A percentile compares a stretch with the other conserved stretches of the same genome.
These are phyloP conservation scores for Tetranychus piercei DNA, from an alignment of 2,888 invertebrate species.

Conservation along the genomic window DNA sequence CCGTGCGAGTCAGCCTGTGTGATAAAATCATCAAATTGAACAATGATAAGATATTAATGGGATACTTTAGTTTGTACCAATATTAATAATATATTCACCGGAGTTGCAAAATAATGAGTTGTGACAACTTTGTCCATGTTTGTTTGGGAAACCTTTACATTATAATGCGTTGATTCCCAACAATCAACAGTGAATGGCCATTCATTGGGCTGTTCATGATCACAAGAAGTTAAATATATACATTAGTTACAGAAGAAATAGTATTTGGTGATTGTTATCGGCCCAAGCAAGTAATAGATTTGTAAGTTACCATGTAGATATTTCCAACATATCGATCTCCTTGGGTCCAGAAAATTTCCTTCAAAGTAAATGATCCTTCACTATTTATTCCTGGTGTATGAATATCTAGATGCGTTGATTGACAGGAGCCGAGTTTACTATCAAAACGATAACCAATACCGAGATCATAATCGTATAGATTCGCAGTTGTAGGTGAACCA, in stretches of 20 bases:
- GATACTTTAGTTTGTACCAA: no score
- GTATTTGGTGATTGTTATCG: background rate
- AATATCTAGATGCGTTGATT: background rate
- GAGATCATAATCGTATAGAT: background rate
- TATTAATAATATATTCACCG: background rate
- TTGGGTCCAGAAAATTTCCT: background rate
- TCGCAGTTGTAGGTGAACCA: background rate
- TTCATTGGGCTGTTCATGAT: background rate
- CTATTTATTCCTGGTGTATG: background rate
- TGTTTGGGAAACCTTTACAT: background rate
- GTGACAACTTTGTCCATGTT: background rate
- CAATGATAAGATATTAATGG: background rate
- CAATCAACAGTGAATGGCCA: background rate
- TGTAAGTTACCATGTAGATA: background rate
- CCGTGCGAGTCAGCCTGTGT: background rate
- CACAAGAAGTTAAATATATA: no score
- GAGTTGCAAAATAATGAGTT: background rate
- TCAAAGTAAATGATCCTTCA: background rate
- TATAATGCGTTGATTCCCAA: background rate
- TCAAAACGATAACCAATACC: background rate
- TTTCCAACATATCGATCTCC: background rate
- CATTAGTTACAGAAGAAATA: no score
- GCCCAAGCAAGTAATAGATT: no score
- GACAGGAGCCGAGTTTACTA: background rate
- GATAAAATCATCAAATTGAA: background rate